Percentiles rank a stretch among this genome's conserved stretches.
Evolutionary conservation across 2,888 invertebrate genomes (phyloP).

Genomic region (Drosophila siamana): DNA sequence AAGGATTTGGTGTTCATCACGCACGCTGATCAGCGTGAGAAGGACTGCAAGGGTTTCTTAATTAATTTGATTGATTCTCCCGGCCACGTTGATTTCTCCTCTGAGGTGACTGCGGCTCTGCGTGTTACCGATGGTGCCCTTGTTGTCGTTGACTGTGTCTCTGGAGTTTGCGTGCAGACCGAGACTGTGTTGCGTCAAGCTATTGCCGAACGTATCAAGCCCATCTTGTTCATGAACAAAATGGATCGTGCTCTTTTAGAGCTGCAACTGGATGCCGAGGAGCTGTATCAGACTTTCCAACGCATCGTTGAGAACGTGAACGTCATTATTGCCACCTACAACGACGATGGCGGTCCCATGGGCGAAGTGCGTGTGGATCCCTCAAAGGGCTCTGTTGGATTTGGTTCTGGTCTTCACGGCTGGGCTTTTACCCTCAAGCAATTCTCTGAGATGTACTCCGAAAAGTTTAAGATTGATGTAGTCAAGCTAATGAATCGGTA

Average conservation of each 20-base stretch:
- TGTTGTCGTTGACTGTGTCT: conserved; percentile 99
- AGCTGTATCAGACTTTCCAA: conserved; percentile 99
- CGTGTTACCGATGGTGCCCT: conserved; percentile 99
- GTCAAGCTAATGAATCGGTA: conserved; percentile 97
- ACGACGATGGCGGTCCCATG: conserved; percentile 99
- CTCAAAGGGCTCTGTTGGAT: conserved; percentile 99
- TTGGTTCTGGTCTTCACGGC: conserved; percentile 99
- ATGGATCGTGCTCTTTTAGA: conserved; percentile 99
- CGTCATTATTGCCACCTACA: conserved; percentile 99
- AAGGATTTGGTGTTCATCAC: conserved; percentile 98
- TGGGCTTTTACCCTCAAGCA: conserved; percentile 99
- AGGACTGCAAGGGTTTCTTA: conserved; percentile 97
- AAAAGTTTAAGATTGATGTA: conserved; percentile 99
- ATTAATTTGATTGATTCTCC: conserved; percentile 99
- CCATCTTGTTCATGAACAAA: conserved; percentile 99
- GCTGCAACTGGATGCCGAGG: conserved; percentile 97
- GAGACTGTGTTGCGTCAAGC: conserved; percentile 99
- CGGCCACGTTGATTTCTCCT: conserved; percentile 99
- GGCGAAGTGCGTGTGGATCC: conserved; percentile 99
- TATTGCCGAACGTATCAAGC: conserved; percentile 99
- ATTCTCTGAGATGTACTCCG: conserved; percentile 99
- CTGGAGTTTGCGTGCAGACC: conserved; percentile 99
- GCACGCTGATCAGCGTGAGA: conserved; percentile 95
- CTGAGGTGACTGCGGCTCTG: conserved; percentile 99
- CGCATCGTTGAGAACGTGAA: conserved; percentile 99